Percentiles rank a stretch among this genome's conserved stretches.
phyloP scores from a whole-genome alignment of 2,888 invertebrate genomes.

The Nomada lathburiana region DNA sequence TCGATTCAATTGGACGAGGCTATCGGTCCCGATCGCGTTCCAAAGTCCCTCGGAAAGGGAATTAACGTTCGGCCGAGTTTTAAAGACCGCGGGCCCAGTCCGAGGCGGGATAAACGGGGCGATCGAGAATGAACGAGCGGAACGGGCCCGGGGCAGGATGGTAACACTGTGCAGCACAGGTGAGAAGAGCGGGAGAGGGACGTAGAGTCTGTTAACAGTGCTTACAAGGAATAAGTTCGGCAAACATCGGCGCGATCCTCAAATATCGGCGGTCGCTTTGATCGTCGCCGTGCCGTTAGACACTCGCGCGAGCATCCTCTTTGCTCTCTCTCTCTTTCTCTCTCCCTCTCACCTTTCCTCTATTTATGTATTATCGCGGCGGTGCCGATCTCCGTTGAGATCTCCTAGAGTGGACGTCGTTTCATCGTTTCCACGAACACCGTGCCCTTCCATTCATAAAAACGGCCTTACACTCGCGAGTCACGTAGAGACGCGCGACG shows the following conservation, averaged over 20 bases:
- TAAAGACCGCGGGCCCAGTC: too few species aligned
- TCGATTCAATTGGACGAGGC: not conserved
- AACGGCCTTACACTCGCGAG: conserved; percentile 49
- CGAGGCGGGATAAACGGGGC: conserved; percentile 22
- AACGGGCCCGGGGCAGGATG: not conserved
- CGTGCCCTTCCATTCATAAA: conserved; percentile 60
- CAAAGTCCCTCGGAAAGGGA: not conserved
- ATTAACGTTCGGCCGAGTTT: not conserved
- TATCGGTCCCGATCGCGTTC: not conserved
- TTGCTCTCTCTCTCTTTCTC: conserved; percentile 76
- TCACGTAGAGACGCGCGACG: conserved; percentile 55
- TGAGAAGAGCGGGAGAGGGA: conserved; percentile 55
- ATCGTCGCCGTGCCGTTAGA: conserved; percentile 77
- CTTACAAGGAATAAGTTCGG: conserved; percentile 82
- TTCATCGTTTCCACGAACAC: conserved; percentile 54
- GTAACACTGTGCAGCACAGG: not conserved
- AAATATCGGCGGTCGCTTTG: conserved; percentile 81
- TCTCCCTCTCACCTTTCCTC: conserved; percentile 71
- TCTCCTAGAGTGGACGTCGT: not conserved
- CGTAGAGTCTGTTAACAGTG: conserved; percentile 79
- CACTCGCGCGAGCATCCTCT: conserved; percentile 69
- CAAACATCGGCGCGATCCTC: conserved; percentile 82
- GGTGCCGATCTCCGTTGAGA: conserved; percentile 31
- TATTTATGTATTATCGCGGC: conserved; percentile 70
- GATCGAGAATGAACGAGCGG: conserved; percentile 45